These are phyloP conservation scores for Sylvietta virens DNA, from an alignment of 2,113 vertebrate genomes.

Conservation along the genomic window DNA sequence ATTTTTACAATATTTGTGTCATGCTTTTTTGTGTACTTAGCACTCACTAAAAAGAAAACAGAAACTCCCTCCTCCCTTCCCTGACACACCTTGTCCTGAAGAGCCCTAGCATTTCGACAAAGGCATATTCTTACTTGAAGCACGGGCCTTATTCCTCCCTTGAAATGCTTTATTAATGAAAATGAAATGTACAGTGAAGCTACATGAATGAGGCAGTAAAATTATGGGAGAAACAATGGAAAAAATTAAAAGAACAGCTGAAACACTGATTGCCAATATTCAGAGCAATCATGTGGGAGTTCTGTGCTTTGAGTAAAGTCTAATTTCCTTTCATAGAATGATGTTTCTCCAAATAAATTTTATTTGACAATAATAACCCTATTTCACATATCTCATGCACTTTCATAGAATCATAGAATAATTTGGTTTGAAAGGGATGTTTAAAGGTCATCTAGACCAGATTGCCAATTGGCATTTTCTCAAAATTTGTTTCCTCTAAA, in stretches of 20 bases:
- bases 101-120: not conserved
- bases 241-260: not conserved
- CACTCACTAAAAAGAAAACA: not conserved
- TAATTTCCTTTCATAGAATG: not conserved
- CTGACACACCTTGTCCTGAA: not conserved
- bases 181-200: not conserved
- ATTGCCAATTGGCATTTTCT: not conserved
- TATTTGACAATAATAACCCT: not conserved
- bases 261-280: not conserved
- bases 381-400: not conserved
- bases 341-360: not conserved
- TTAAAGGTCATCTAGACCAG: not conserved
- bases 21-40: not conserved
- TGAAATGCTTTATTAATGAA: not conserved
- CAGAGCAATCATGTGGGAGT: not conserved
- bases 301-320: not conserved
- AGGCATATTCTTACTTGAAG: not conserved
- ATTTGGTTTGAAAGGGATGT: not conserved
- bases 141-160: not conserved
- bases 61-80: rapidly evolving
- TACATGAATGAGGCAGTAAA: not conserved
- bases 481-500: not conserved
- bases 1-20: not conserved
- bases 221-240: not conserved
- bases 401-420: not conserved